These are phyloP conservation scores for Stichodactyla mertensii DNA, from an alignment of 64 coral and sea anemone genomes.

Conservation along the genomic window DNA sequence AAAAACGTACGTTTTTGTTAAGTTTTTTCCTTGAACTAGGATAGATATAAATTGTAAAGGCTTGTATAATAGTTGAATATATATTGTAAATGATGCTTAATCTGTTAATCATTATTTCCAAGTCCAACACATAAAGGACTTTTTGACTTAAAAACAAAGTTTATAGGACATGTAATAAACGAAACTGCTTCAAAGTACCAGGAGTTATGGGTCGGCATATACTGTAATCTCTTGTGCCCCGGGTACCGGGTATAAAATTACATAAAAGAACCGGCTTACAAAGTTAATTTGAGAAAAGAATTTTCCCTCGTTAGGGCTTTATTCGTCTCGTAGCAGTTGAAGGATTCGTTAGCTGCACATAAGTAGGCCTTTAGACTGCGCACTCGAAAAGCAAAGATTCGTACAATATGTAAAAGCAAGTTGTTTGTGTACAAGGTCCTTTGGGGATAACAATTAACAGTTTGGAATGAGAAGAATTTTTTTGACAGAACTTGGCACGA, in stretches of 20 bases:
- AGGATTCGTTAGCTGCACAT: not conserved
- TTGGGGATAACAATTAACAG: constrained; percentile 31
- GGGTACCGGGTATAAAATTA: constrained; percentile 21
- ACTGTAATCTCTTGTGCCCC: not conserved
- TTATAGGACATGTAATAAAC: constrained; percentile 13
- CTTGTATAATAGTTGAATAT: constrained; percentile 39
- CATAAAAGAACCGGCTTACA: constrained; percentile 12
- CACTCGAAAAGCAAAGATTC: not conserved
- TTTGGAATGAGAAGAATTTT: constrained; percentile 52
- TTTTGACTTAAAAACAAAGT: constrained; percentile 32
- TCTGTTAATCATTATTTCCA: constrained; percentile 29
- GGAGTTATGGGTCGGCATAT: not conserved
- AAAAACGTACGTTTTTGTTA: not conserved
- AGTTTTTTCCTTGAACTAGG: not conserved
- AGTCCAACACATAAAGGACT: constrained; percentile 25
- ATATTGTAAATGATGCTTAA: constrained; percentile 24
- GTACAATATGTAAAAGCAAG: constrained; percentile 6
- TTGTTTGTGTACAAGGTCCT: constrained; percentile 27
- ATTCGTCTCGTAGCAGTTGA: not conserved
- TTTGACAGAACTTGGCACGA: not conserved
- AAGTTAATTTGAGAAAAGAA: not conserved
- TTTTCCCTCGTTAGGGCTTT: not conserved
- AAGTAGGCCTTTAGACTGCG: not conserved
- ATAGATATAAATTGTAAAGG: constrained; percentile 7
- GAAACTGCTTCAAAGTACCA: not conserved